A percentile compares a stretch with the other conserved stretches of the same genome.
Evolutionary conservation across 1,140 invertebrate genomes (phyloP).

Genomic region (Drosophila asahinai): DNA sequence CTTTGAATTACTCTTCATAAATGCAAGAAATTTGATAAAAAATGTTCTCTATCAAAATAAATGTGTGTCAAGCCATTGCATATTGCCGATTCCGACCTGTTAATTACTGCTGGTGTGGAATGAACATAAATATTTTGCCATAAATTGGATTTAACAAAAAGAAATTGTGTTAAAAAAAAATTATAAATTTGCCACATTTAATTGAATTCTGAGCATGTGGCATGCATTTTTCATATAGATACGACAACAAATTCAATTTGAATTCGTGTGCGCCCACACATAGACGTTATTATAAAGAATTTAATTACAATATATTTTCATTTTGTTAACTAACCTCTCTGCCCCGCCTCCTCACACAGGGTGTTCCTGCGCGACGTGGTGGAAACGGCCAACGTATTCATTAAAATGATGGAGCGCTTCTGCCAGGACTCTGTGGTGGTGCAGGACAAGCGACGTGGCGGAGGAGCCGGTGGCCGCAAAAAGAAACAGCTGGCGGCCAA

Average conservation of each 20-base stretch:
- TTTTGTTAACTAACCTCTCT: conserved; percentile 60
- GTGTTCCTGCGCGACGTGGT: conserved; percentile 94
- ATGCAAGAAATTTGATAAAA: conserved; percentile 12
- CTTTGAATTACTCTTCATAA: conserved; percentile 8
- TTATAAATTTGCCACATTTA: conserved; percentile 60
- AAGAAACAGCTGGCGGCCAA: conserved; percentile 58
- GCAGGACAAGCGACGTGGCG: conserved; percentile 87
- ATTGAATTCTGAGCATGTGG: conserved; percentile 69
- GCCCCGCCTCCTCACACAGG: conserved; percentile 87
- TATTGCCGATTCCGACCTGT: conserved; percentile 7
- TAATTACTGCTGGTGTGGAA: conserved; percentile 22
- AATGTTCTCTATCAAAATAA: not conserved
- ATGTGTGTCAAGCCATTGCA: conserved; percentile 4
- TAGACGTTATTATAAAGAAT: conserved; percentile 52
- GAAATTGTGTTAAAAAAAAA: conserved; percentile 51
- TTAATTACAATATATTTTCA: conserved; percentile 66
- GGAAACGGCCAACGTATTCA: conserved; percentile 95
- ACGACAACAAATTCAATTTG: conserved; percentile 57
- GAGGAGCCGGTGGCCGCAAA: conserved; percentile 42
- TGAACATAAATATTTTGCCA: conserved; percentile 42
- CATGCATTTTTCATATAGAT: conserved; percentile 39
- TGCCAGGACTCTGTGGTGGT: conserved; percentile 91
- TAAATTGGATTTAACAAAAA: conserved; percentile 30
- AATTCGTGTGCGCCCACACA: conserved; percentile 19
- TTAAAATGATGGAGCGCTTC: conserved; percentile 95